Evolutionary conservation across 2,113 vertebrate species (phyloP).

Genomic region (Antechinus stuartii): DNA sequence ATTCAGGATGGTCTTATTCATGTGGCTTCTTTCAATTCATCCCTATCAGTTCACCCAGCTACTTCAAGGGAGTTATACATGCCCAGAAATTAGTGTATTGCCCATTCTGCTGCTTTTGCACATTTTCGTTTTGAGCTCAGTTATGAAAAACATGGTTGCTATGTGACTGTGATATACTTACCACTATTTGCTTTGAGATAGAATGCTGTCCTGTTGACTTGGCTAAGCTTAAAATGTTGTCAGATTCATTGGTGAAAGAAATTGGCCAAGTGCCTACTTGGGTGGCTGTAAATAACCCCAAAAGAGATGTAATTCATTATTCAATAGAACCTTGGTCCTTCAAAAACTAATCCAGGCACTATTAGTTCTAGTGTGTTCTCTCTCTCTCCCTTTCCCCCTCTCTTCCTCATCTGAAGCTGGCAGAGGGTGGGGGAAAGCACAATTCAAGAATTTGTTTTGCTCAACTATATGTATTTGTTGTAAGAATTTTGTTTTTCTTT

Average conservation of each 20-base stretch:
- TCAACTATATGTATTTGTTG: not conserved
- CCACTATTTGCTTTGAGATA: slow-evolving; percentile 28
- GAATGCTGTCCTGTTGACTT: not conserved
- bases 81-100: not conserved
- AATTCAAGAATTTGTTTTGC: not conserved
- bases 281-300: not conserved
- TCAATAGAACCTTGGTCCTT: not conserved
- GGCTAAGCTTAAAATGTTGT: not conserved
- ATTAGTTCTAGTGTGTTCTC: not conserved
- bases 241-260: not conserved
- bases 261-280: not conserved
- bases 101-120: not conserved
- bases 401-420: not conserved
- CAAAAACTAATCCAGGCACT: slow-evolving; percentile 4
- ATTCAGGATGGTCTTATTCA: not conserved
- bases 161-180: not conserved
- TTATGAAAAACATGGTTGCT: slow-evolving; percentile 7
- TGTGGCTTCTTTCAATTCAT: not conserved
- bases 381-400: not conserved
- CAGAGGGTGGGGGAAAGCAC: no score
- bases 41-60: not conserved
- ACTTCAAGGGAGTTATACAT: not conserved
- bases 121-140: not conserved
- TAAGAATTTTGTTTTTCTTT: not conserved
- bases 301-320: slow-evolving; percentile 6